Evolutionary conservation across 2,797 vertebrate species (phyloP).

Genomic region (Siniperca obscura): DNA sequence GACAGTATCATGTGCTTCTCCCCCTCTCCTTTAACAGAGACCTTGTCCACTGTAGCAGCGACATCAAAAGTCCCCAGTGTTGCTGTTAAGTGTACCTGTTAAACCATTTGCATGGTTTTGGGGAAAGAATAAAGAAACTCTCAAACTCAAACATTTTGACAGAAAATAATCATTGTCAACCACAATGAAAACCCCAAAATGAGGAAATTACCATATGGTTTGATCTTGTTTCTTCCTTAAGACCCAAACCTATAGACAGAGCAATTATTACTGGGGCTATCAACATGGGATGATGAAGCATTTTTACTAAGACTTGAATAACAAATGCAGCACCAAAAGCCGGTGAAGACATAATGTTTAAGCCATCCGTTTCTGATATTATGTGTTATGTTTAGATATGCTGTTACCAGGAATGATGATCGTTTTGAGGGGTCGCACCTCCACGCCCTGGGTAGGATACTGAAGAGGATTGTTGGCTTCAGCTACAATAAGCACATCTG

Average conservation of each 20-base stretch:
- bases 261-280: neutral
- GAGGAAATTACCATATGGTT: constrained; percentile 71
- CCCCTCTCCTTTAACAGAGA: constrained; percentile 84
- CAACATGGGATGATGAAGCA: neutral
- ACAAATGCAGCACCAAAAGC: neutral
- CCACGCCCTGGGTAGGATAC: constrained; percentile 91
- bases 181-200: neutral
- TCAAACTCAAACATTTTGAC: neutral
- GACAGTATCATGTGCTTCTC: constrained; percentile 82
- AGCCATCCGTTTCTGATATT: neutral
- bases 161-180: neutral
- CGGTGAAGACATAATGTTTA: neutral
- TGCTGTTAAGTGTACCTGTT: constrained; percentile 88
- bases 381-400: neutral
- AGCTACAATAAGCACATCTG: constrained; percentile 86
- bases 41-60: constrained; percentile 86
- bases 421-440: constrained; percentile 89
- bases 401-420: constrained; percentile 89
- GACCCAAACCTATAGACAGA: constrained; percentile 76
- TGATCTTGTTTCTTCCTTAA: constrained; percentile 70
- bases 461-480: constrained; percentile 91
- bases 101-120: constrained; percentile 4
- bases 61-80: constrained; percentile 89
- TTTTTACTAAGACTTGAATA: neutral
- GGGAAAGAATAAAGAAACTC: neutral